phyloP scores from a whole-genome alignment of 1,140 invertebrate genomes.

The Drosophila rhopaloa region DNA sequence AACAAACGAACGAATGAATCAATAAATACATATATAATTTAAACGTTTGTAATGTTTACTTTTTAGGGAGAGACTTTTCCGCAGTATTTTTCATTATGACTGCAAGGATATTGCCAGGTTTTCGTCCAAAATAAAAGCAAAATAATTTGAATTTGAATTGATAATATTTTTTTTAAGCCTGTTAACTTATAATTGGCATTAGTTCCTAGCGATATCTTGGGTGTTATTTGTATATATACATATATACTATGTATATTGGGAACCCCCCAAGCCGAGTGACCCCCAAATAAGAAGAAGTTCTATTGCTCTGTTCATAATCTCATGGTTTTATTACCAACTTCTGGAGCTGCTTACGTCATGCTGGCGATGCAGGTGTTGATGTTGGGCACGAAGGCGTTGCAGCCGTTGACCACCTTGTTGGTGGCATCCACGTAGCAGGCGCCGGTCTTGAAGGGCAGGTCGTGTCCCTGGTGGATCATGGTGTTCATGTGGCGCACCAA shows the following conservation, averaged over 20 bases:
- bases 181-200: too few relatives aligned
- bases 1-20: constrained; percentile 22
- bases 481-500: constrained; percentile 30
- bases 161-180: too few relatives aligned
- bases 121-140: too few relatives aligned
- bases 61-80: too few relatives aligned
- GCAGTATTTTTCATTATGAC: too few relatives aligned
- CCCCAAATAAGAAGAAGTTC: background rate
- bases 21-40: constrained; percentile 33
- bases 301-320: constrained; percentile 28
- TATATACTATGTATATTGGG: too few relatives aligned
- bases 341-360: constrained; percentile 6
- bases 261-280: background rate
- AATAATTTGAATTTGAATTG: too few relatives aligned
- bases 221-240: too few relatives aligned
- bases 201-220: too few relatives aligned
- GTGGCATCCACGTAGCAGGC: constrained; percentile 46
- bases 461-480: constrained; percentile 27
- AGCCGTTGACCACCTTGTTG: constrained; percentile 17
- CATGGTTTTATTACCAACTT: constrained; percentile 20
- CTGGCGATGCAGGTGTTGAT: constrained; percentile 24
- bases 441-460: constrained; percentile 40
- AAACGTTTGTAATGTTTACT: background rate
- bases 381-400: constrained; percentile 47
- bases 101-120: too few relatives aligned